A percentile compares a stretch with the other conserved stretches of the same genome.
phyloP scores from a whole-genome alignment of 2,888 invertebrate genomes.

The Drosophila cracens region DNA sequence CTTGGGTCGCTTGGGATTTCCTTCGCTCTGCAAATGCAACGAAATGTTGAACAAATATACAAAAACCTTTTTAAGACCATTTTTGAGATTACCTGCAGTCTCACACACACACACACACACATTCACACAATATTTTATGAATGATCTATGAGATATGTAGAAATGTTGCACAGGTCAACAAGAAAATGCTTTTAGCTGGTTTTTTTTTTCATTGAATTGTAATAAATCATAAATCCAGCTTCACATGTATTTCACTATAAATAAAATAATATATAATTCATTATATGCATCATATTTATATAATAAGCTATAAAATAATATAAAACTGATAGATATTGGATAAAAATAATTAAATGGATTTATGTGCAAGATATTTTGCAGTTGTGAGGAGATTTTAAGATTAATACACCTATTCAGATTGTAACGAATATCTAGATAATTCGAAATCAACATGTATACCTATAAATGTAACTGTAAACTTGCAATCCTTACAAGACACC shows the following conservation, averaged over 20 bases:
- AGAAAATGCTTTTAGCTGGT: slow-evolving; percentile 11
- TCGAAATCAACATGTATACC: neutral
- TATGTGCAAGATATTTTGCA: neutral
- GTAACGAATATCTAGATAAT: neutral
- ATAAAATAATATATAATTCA: neutral
- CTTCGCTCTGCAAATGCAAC: slow-evolving; percentile 8
- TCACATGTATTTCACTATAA: neutral
- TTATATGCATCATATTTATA: neutral
- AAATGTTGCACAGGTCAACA: slow-evolving; percentile 30
- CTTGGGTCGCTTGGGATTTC: neutral
- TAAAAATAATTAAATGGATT: neutral
- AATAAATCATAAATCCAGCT: slow-evolving; percentile 3
- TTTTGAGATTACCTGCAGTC: slow-evolving; percentile 35
- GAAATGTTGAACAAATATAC: slow-evolving; percentile 36
- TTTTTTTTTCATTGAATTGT: slow-evolving; percentile 1
- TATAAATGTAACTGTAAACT: neutral
- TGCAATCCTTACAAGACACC: neutral
- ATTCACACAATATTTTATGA: slow-evolving; percentile 27
- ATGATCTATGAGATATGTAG: slow-evolving; percentile 32
- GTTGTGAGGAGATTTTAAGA: neutral
- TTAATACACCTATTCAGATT: neutral
- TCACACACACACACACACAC: neutral
- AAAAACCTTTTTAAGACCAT: slow-evolving; percentile 29
- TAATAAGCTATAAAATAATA: too few species aligned
- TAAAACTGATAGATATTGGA: neutral